Conservation (phyloP, 2,113 vertebrate species). For the Gorsachius goisagi region DNA sequence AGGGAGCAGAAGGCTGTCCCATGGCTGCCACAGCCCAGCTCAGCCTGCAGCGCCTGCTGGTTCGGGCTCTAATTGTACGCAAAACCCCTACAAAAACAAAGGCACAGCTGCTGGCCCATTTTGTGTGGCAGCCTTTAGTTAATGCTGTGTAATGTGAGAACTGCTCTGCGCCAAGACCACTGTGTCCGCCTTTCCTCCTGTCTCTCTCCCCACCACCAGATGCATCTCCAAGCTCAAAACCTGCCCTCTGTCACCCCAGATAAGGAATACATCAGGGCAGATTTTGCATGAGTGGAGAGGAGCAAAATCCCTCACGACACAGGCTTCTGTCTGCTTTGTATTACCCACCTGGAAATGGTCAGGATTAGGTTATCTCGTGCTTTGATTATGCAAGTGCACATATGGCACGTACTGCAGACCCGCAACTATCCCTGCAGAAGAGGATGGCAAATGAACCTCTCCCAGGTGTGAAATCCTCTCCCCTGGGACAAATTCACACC, state of each 20-base stretch:
- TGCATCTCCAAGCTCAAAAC: background rate
- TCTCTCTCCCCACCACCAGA: background rate
- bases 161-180: background rate
- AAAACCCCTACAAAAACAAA: background rate
- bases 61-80: background rate
- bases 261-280: background rate
- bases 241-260: accelerated
- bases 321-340: background rate
- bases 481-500: background rate
- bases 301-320: background rate
- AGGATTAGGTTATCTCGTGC: background rate
- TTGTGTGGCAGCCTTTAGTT: background rate
- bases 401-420: background rate
- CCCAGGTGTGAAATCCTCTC: background rate
- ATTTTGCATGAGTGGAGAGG: background rate
- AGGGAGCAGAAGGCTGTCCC: background rate
- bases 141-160: slow-evolving; percentile 8
- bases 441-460: background rate
- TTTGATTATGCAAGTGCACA: background rate
- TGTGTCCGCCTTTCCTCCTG: background rate
- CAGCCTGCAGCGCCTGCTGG: background rate
- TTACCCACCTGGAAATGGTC: background rate
- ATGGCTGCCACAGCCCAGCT: background rate
- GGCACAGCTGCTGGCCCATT: background rate
- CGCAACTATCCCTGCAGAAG: background rate